Percentiles rank a stretch among this genome's conserved stretches.
Evolutionary conservation across 2,797 vertebrate species (phyloP).

Genomic region (Lophotriccus pileatus): DNA sequence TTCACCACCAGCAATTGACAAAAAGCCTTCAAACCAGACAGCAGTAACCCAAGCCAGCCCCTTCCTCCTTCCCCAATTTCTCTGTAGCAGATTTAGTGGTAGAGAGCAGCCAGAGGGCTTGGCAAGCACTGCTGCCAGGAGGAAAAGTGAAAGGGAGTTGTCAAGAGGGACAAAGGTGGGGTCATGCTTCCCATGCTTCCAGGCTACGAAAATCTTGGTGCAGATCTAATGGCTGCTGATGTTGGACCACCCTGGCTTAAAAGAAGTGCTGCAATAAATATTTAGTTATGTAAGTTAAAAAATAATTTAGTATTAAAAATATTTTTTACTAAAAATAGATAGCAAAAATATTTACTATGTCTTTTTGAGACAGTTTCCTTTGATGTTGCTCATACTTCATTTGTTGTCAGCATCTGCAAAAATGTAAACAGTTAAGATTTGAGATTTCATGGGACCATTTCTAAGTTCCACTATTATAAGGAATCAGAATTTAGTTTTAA

Average conservation of each 20-base stretch:
- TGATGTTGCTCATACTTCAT: neutral
- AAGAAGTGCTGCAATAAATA: neutral
- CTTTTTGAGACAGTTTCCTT: neutral
- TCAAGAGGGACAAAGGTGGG: neutral
- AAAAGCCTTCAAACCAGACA: neutral
- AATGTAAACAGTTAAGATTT: neutral
- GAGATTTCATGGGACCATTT: neutral
- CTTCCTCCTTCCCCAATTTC: neutral
- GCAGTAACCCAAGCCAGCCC: accelerated
- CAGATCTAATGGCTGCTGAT: neutral
- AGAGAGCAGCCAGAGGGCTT: neutral
- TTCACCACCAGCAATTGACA: neutral
- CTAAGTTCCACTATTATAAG: neutral
- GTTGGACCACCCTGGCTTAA: neutral
- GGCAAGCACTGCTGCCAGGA: neutral
- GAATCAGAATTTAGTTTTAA: neutral
- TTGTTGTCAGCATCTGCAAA: neutral
- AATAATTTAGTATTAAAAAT: neutral
- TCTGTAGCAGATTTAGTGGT: neutral
- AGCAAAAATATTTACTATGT: neutral
- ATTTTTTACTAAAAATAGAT: neutral
- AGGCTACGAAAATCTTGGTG: neutral
- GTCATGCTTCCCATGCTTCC: neutral
- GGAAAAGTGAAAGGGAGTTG: neutral
- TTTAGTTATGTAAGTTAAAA: neutral